Evolutionary conservation across 1,140 invertebrate genomes (phyloP), one percentile per base, ranked within the genome.

Genomic region (Drosophila grimshawi): DNA sequence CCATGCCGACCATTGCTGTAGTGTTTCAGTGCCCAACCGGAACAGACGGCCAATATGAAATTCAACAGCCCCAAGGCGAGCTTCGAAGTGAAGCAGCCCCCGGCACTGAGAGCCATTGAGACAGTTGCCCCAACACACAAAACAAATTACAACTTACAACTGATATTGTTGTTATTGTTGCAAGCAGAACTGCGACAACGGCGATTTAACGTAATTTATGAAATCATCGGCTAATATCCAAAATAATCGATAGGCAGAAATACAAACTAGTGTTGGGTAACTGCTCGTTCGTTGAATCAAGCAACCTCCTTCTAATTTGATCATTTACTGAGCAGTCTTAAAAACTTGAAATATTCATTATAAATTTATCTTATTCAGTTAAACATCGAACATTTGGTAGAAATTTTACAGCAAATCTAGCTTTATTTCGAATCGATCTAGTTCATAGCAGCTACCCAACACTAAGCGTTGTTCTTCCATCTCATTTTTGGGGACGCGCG

Each of bases 1-100:
- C 74, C 70, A 39, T 61, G 52, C 6, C 70, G 62, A 7, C 86
- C 86, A 10, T 52, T 57, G 75, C 81, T 85, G 45, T 77, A 67
- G 59, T 69, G 78, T 10, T 89, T 89, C 1, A 89, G 45, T 2
- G 86, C 85, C 78, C 78, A 81, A 39, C 85, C 85, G 1, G 86
- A 85, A n/a, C 49, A 79, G 1, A 89, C 63, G 43, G 75, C 78
- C 41, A 89, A 33, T n/a, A 89, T 56, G 35, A 89, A 89, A 33
- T 89, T 79, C 1, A 89, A 64, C 0, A 85, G 55, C 53, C 85
- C 83, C 39, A 89, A 41, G 0, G 80, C 66, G 6, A 88, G 48
- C 29, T 82, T 88, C 3, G 83, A 80, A 35, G 82, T 68, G 4
- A 59, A 30, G 6, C 46, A 51, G 27, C 66, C 66, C n/a, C 19